Evolutionary conservation across 2,888 invertebrate genomes (phyloP).

Genomic region (Xestoiulus laeticollis): DNA sequence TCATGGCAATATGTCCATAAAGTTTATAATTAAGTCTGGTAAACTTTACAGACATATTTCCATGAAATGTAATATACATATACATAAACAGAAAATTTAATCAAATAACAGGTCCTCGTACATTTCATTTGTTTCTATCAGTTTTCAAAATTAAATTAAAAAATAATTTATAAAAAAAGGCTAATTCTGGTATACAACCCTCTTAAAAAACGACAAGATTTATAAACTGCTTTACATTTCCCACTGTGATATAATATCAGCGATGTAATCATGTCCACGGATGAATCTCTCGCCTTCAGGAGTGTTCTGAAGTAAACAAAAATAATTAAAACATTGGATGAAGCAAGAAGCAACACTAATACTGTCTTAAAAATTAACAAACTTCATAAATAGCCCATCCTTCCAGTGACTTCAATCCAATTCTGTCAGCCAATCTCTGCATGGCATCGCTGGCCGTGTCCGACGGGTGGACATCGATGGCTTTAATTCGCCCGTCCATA

Average conservation of each 20-base stretch:
- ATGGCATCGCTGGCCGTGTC: slow-evolving; percentile 93
- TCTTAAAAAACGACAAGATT: neutral
- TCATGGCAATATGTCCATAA: no score
- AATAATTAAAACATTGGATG: neutral
- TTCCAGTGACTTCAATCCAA: slow-evolving; percentile 80
- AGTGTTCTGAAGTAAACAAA: slow-evolving; percentile 72
- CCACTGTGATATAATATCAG: slow-evolving; percentile 95
- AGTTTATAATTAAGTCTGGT: no score
- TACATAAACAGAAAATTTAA: no score
- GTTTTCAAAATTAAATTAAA: no score
- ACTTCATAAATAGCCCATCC: slow-evolving; percentile 91
- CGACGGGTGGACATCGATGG: slow-evolving; percentile 93
- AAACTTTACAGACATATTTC: no score
- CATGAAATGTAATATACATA: no score
- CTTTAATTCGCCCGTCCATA: slow-evolving; percentile 92
- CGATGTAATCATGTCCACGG: slow-evolving; percentile 87
- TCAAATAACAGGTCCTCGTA: no score
- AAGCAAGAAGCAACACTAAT: neutral
- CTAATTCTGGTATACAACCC: no score
- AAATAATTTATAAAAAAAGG: no score
- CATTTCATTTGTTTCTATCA: no score
- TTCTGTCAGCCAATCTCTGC: slow-evolving; percentile 85
- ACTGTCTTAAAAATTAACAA: slow-evolving; percentile 40
- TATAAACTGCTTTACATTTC: slow-evolving; percentile 71
- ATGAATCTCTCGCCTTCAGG: slow-evolving; percentile 90